These are phyloP conservation scores for Microtus pennsylvanicus DNA, from an alignment of 2,113 vertebrate genomes.

Conservation along the genomic window DNA sequence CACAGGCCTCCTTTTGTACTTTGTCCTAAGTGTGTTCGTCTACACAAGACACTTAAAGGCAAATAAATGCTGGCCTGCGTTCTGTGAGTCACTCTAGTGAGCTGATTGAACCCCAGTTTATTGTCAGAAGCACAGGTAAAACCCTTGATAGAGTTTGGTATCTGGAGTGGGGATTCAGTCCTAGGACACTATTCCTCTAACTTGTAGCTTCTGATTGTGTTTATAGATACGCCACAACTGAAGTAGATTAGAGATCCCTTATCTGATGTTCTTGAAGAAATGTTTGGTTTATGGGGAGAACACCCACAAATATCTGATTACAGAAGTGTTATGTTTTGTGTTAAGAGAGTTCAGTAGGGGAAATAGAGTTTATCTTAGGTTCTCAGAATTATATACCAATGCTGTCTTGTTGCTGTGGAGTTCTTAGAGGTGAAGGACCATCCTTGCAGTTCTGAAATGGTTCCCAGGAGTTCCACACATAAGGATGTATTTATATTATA, in stretches of 20 bases:
- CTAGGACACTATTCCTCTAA: not conserved
- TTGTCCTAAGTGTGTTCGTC: not conserved
- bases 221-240: not conserved
- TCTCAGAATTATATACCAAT: not conserved
- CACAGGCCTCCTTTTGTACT: not conserved
- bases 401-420: not conserved
- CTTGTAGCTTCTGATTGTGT: not conserved
- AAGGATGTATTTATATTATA: not conserved
- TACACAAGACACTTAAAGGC: not conserved
- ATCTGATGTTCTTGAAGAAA: not conserved
- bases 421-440: not conserved
- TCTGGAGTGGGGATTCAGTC: not conserved
- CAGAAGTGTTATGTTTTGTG: not conserved
- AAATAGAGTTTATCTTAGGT: not conserved
- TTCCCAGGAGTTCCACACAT: not conserved
- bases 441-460: not conserved
- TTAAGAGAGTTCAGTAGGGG: not conserved
- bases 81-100: not conserved
- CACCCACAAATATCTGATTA: not conserved
- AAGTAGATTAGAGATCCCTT: not conserved
- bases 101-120: not conserved
- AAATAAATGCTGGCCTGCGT: not conserved
- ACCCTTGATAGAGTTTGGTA: not conserved
- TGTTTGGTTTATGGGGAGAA: not conserved
- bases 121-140: not conserved